phyloP scores from a whole-genome alignment of 2,888 invertebrate species.

The Stictocephala bisonia region DNA sequence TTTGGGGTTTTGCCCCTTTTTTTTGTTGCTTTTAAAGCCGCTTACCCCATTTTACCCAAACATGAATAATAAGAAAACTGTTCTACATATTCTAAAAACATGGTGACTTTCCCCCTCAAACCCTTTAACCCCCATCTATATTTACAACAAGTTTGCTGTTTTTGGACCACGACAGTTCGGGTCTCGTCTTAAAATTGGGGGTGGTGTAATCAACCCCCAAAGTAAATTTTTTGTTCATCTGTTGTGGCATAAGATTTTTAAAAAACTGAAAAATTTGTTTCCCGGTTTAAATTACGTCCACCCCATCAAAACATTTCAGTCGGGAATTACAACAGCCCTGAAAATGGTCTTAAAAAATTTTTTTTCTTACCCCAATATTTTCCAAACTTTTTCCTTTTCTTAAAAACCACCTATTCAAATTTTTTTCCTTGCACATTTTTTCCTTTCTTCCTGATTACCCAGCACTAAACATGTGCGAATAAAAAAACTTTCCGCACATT shows the following conservation, averaged over 20 bases:
- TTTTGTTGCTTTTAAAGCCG: neutral
- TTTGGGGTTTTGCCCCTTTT: too few relatives aligned
- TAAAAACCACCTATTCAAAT: neutral
- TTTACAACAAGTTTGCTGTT: neutral
- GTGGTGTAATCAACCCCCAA: neutral
- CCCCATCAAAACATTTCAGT: neutral
- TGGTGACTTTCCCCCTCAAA: neutral
- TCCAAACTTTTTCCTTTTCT: neutral
- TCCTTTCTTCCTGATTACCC: neutral
- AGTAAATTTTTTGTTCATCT: constrained; percentile 1
- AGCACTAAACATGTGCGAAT: constrained; percentile 6
- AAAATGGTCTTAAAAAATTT: neutral
- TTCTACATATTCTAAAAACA: neutral
- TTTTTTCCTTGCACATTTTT: neutral
- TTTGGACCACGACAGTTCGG: constrained; percentile 4
- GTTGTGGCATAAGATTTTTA: neutral
- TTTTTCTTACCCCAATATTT: neutral
- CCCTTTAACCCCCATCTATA: neutral
- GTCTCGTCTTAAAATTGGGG: neutral
- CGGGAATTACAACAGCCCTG: neutral
- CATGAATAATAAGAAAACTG: neutral
- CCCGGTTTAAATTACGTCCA: constrained; percentile 3
- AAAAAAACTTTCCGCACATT: neutral
- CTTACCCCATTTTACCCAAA: neutral
- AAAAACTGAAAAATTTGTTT: neutral